Conservation (phyloP, 1,140 invertebrate species). For the Solenopsis invicta region DNA sequence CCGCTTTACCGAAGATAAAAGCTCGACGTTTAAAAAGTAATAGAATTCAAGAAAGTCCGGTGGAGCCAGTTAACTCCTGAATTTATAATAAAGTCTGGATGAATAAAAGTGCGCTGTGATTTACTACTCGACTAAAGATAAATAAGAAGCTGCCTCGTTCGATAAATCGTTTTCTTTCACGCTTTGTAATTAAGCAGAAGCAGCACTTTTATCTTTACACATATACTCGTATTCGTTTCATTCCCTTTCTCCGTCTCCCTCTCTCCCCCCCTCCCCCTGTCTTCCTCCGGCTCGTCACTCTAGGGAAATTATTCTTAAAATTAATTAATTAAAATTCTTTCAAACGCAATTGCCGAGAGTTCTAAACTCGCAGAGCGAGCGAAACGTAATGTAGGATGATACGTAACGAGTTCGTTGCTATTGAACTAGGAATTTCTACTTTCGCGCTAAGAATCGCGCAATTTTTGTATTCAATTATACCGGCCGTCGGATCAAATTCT, state of each 20-base stretch:
- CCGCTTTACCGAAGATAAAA: slow-evolving; percentile 62
- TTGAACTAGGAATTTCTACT: slow-evolving; percentile 27
- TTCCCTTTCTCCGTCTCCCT: not conserved
- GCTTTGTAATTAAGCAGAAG: slow-evolving; percentile 46
- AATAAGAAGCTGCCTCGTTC: slow-evolving; percentile 36
- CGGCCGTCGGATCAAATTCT: not conserved
- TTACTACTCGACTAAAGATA: slow-evolving; percentile 42
- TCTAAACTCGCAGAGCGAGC: not conserved
- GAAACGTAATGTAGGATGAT: not conserved
- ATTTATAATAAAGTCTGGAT: slow-evolving; percentile 53
- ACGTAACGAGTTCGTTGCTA: not conserved
- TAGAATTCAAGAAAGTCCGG: slow-evolving; percentile 42
- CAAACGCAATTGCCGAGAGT: not conserved
- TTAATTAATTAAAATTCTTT: slow-evolving; percentile 49
- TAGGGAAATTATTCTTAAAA: slow-evolving; percentile 35
- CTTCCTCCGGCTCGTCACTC: not conserved
- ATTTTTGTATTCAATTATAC: slow-evolving; percentile 54
- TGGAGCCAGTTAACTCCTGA: slow-evolving; percentile 44
- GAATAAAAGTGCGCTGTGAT: slow-evolving; percentile 50
- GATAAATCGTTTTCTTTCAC: slow-evolving; percentile 52
- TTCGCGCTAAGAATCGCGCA: not conserved
- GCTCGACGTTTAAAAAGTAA: slow-evolving; percentile 60
- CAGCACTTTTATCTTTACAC: slow-evolving; percentile 33
- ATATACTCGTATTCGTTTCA: not conserved
- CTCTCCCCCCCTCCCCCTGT: not conserved